These are phyloP conservation scores for Myiotriccus ornatus DNA, from an alignment of 2,797 vertebrate genomes.

Conservation along the genomic window DNA sequence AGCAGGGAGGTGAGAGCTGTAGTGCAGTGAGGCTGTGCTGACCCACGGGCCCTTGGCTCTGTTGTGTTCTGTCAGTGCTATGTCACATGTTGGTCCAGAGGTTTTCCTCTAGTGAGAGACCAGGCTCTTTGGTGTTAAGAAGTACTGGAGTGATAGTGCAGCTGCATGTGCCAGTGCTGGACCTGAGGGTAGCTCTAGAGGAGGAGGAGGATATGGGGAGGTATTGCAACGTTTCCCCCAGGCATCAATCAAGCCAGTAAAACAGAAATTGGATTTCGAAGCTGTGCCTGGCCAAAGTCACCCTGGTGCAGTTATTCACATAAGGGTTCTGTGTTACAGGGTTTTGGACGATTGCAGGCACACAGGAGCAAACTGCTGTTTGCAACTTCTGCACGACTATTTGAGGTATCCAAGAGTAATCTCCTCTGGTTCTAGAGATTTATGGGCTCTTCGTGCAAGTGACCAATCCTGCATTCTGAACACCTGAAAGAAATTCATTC, in stretches of 20 bases:
- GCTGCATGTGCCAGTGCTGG: rapidly evolving
- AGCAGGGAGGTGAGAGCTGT: background rate
- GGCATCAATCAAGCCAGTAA: background rate
- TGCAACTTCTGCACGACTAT: background rate
- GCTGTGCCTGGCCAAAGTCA: background rate
- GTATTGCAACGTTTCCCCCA: background rate
- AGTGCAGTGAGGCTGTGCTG: background rate
- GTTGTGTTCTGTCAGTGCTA: background rate
- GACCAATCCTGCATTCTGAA: background rate
- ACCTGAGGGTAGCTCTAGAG: background rate
- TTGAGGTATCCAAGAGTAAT: background rate
- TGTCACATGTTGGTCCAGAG: background rate
- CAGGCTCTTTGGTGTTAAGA: background rate
- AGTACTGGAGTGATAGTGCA: background rate
- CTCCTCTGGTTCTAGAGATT: background rate
- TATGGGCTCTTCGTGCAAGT: background rate
- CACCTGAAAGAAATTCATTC: background rate
- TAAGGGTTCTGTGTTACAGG: background rate
- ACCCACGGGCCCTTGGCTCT: background rate
- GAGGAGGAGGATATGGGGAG: background rate
- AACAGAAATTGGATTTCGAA: background rate
- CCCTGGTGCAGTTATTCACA: background rate
- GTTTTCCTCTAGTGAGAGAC: background rate
- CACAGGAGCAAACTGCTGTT: background rate
- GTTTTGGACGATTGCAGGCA: background rate